Base-by-base conservation (phyloP, 1,140 invertebrate species). In the Venturia canescens region DNA sequence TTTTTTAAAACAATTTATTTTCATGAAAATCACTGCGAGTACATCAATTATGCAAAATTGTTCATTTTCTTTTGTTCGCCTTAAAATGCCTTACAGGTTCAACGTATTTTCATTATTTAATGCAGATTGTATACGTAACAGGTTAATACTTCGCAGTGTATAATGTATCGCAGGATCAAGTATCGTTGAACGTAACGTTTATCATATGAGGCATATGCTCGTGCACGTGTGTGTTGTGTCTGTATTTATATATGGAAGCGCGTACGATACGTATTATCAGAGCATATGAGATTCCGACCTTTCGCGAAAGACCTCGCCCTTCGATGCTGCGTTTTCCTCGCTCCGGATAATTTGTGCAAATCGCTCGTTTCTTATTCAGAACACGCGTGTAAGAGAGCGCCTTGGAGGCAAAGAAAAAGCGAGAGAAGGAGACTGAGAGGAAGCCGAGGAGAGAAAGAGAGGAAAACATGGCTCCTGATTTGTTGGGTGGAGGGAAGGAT, bases 341-440 rank as follows among this genome's bases (percentile, higher is more conserved):
- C 26, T 76, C 38, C 38, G 27, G 53, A 71, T 87, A 83, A 88
- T 87, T 84, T 83, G 84, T 80, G 82, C 75, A 87, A 88, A 87
- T 86, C 75, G 80, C 48, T 71, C 57, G 67, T 82, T 86, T 85
- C 85, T 86, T 88, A 88, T 87, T 87, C 87, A 76, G 77, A 76
- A 70, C 87, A 86, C 86, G 86, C 67, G 31, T 84, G 60, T 63
- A 63, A 63, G 21, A 23, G 60, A 26, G 60, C 60, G 27, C n/a
- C 60, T 27, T 23, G 18, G 9, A 60, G 53, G 38, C 34, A 44
- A 78, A n/a, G 34, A 18, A 15, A 29, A 66, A 23, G 26, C 44
- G 4, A 53, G 21, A 50, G 15, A 16, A 66, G 29, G 26, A 18
- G 27, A 74, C n/a, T 6, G 34, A 74, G 29, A 53, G 50, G n/a